These are phyloP conservation scores for Erinaceus europaeus DNA, from an alignment of 2,113 vertebrate species.

Conservation along the genomic window DNA sequence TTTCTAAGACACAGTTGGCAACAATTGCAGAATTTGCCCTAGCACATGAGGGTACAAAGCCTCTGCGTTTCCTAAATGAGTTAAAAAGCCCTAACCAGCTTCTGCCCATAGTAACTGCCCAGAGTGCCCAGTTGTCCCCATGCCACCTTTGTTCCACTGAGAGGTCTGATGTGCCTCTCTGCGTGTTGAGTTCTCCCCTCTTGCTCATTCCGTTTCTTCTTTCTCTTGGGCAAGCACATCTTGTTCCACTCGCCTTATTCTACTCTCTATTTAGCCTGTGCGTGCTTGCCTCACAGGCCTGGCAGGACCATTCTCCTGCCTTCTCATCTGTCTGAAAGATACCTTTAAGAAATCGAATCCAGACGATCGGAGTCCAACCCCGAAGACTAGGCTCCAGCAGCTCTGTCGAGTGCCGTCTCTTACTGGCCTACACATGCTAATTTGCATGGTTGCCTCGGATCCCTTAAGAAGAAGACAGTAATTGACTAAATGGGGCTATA, in stretches of 20 bases:
- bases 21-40: not conserved
- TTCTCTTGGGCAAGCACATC: slow-evolving; percentile 47
- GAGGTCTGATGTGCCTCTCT: not conserved
- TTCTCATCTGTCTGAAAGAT: slow-evolving; percentile 63
- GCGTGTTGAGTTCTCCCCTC: not conserved
- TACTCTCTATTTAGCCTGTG: slow-evolving; percentile 52
- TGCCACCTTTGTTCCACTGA: not conserved
- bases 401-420: slow-evolving; percentile 11
- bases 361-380: not conserved
- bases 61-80: not conserved
- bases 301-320: slow-evolving; percentile 56
- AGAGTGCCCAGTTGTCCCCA: not conserved
- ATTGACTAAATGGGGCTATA: slow-evolving; percentile 42
- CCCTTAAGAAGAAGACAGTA: slow-evolving; percentile 54
- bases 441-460: slow-evolving; percentile 57
- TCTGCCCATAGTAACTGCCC: not conserved
- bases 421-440: slow-evolving; percentile 49
- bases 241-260: slow-evolving; percentile 54
- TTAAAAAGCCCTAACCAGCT: not conserved
- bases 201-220: slow-evolving; percentile 26
- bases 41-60: not conserved
- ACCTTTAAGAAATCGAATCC: slow-evolving; percentile 60
- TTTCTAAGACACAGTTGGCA: not conserved
- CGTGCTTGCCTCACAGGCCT: slow-evolving; percentile 46
- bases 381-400: not conserved